Percentiles rank a stretch among this genome's conserved stretches.
Conservation (phyloP, 1,140 invertebrate genomes). For the Pseudomyrmex pallidus region DNA sequence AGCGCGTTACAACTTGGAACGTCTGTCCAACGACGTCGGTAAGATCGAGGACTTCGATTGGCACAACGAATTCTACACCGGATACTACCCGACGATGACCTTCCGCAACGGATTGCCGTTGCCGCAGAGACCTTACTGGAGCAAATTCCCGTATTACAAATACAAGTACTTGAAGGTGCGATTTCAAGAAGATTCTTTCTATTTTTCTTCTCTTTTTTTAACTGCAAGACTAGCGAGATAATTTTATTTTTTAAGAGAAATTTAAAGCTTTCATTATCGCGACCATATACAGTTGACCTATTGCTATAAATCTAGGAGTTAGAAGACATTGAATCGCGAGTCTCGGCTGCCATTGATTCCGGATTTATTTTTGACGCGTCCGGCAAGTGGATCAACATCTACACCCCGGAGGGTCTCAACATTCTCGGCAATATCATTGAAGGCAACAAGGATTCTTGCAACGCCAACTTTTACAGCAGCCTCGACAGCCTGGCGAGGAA, state of each 20-base stretch:
- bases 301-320: conserved; percentile 69
- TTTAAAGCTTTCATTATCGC: neutral
- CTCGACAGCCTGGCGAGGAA: conserved; percentile 83
- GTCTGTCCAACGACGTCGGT: conserved; percentile 76
- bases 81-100: conserved; percentile 77
- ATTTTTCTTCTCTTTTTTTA: no score
- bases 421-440: conserved; percentile 86
- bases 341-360: conserved; percentile 84
- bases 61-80: conserved; percentile 72
- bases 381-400: conserved; percentile 77
- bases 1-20: conserved; percentile 78
- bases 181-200: neutral
- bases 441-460: conserved; percentile 84
- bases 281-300: no score
- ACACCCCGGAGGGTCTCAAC: conserved; percentile 78
- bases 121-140: conserved; percentile 71
- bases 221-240: neutral
- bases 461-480: conserved; percentile 86
- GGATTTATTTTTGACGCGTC: conserved; percentile 79
- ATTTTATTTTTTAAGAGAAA: neutral
- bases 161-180: conserved; percentile 71
- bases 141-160: conserved; percentile 73
- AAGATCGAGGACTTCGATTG: conserved; percentile 77
- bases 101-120: conserved; percentile 76
- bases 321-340: conserved; percentile 81